phyloP scores from a whole-genome alignment of 2,113 vertebrate genomes.

The Forbesichthys agassizii region DNA sequence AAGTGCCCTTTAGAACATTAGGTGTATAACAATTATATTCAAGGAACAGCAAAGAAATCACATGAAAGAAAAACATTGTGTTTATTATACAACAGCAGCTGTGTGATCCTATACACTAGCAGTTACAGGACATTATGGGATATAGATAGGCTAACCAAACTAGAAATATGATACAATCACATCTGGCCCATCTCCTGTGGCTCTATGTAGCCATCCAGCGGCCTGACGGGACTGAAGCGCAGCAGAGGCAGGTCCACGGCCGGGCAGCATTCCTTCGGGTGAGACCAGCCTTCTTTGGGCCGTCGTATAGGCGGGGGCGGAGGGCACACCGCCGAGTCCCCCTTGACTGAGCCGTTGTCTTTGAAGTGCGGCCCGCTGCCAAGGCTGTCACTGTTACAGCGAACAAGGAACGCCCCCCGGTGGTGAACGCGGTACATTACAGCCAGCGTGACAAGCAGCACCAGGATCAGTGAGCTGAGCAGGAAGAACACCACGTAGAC shows the following conservation, averaged over 20 bases:
- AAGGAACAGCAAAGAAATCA: too few relatives aligned
- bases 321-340: slow-evolving; percentile 35
- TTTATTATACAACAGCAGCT: too few relatives aligned
- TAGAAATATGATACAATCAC: slow-evolving; percentile 22
- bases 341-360: neutral
- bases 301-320: slow-evolving; percentile 55
- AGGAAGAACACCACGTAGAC: slow-evolving; percentile 73
- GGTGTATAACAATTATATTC: too few relatives aligned
- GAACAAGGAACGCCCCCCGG: slow-evolving; percentile 62
- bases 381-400: slow-evolving; percentile 32
- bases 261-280: slow-evolving; percentile 37
- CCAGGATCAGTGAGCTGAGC: slow-evolving; percentile 63
- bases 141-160: neutral
- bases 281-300: slow-evolving; percentile 49
- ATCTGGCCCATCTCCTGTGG: slow-evolving; percentile 29
- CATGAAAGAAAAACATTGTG: too few relatives aligned
- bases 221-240: slow-evolving; percentile 64
- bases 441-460: slow-evolving; percentile 46
- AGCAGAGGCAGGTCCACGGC: slow-evolving; percentile 67
- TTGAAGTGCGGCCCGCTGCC: slow-evolving; percentile 11
- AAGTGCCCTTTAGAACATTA: too few relatives aligned
- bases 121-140: too few relatives aligned
- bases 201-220: slow-evolving; percentile 37
- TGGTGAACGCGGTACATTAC: slow-evolving; percentile 62
- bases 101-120: too few relatives aligned